Evolutionary conservation across 2,113 vertebrate genomes (phyloP).

Genomic region (Oreocharis arfaki): DNA sequence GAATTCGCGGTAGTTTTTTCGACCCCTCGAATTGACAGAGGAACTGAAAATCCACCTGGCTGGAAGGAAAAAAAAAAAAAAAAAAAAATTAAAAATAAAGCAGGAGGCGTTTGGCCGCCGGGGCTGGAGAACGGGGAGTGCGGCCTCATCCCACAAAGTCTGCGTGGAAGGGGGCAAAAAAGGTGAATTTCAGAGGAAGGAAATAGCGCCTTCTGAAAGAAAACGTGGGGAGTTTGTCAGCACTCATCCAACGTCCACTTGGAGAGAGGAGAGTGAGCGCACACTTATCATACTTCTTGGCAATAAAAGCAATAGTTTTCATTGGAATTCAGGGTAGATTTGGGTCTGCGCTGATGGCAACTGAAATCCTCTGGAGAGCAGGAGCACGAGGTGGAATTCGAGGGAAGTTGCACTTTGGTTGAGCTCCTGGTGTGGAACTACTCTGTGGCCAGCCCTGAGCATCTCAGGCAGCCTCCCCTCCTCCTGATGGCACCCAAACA

Average conservation of each 20-base stretch:
- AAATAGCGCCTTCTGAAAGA: neutral
- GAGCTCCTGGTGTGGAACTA: neutral
- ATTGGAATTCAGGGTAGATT: constrained; percentile 34
- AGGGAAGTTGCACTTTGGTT: neutral
- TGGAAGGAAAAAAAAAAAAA: neutral
- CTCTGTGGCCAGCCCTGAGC: neutral
- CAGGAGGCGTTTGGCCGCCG: neutral
- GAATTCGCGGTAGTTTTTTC: constrained; percentile 60
- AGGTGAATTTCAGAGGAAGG: neutral
- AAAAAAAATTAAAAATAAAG: neutral
- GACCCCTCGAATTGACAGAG: constrained; percentile 13
- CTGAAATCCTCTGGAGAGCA: neutral
- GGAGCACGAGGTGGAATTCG: neutral
- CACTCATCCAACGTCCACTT: neutral
- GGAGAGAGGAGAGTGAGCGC: neutral
- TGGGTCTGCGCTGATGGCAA: constrained; percentile 1
- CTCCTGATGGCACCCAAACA: neutral
- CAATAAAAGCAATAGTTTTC: constrained; percentile 64
- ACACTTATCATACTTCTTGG: neutral
- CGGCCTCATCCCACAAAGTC: neutral
- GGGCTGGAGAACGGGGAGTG: neutral
- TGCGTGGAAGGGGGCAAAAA: neutral
- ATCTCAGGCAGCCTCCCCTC: neutral
- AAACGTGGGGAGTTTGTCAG: neutral
- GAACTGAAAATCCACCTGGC: constrained; percentile 10